Base-by-base conservation (phyloP, 2,113 vertebrate species). In the Oostethus manadensis region DNA sequence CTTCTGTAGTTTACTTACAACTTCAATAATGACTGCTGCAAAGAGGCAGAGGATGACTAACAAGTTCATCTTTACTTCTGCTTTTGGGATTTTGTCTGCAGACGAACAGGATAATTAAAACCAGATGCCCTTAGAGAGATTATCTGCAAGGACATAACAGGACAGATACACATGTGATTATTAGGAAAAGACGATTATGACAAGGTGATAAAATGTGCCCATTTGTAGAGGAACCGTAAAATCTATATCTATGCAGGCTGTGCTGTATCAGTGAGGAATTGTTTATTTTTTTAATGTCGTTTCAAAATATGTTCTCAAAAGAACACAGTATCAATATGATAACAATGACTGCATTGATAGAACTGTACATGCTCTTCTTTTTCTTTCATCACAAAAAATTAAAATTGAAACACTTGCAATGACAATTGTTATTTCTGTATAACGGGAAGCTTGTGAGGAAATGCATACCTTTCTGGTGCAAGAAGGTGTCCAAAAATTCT, bases 21-120 rank as follows among this genome's bases (percentile, higher is more conserved):
- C 11, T 21, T 78, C 13, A 18, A 78, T 5, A 13, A 45, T 46
- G 44, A 71, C 5, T 0, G 48, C 65, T 48, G 66, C 55, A 42
- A 86, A 13, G 3, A 74, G 0, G 2, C 40, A 17, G 13, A 86
- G 0, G 5, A 78, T 59, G 66, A 87, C 44, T 14, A 85, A 69
- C 4, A 81, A 51, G 3, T 82, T 84, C 85, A 89, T 88, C 38
- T 79, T 81, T n/a, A 2, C 65, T 87, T 83, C 81, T 72, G 46
- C 62, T 81, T 78, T 11, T 2, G 13, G 10, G 51, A 65, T 77
- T 79, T 51, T 61, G 51, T 65, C 67, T 69, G 61, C 5, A 22
- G 35, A 35, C 1, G 1, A 6, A 10, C 43, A 51, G 58, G 56
- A 57, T 6, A 70, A 11, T 1, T 40, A 6, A 17, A 62, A 33